Base-by-base conservation (phyloP, 2,113 vertebrate genomes). In the Oncorhynchus mykiss region DNA sequence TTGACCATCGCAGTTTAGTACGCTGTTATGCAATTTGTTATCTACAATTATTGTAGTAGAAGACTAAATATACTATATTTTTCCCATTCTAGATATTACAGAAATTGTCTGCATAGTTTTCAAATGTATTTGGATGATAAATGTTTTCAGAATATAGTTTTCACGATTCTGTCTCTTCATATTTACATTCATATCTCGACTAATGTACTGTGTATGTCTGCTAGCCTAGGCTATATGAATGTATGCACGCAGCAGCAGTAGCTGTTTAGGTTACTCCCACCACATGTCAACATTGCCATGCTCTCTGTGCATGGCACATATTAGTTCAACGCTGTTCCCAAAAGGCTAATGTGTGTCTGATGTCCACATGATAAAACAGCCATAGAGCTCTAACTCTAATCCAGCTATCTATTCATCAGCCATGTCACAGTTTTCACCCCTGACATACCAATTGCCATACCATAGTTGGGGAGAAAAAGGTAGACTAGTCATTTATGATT, bases 281-380 rank as follows among this genome's bases (percentile, higher is more conserved):
- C 68, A 48, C 68, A 48, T 70, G 68, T 70, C 68, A 70, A 70
- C 68, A 70, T 27, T 70, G 68, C 34, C 45, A 49, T 70, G 68
- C 45, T 9, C 31, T 29, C 49, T 59, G 45, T 70, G 34, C 11
- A 25, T 81, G 75, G 75, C 29, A 25, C 76, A 85, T 86, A 90
- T 89, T 88, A 89, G 71, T 79, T 80, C 73, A 83, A 82, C 88
- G 80, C 83, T 85, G 81, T 86, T 59, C 68, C 74, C 84, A 85
- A 79, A 86, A 81, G 69, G 84, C 88, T 82, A 77, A 87, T 87
- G 88, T 88, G 77, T 82, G 79, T 85, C 80, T 82, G 78, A 83
- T 71, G 84, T 83, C 85, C 82, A 86, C 67, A 75, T 86, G 85
- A 86, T 79, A 75, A 54, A 54, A 45, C 79, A 67, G 68, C 67